Evolutionary conservation across 2,113 vertebrate species (phyloP).

Genomic region (Glaucomys volans): DNA sequence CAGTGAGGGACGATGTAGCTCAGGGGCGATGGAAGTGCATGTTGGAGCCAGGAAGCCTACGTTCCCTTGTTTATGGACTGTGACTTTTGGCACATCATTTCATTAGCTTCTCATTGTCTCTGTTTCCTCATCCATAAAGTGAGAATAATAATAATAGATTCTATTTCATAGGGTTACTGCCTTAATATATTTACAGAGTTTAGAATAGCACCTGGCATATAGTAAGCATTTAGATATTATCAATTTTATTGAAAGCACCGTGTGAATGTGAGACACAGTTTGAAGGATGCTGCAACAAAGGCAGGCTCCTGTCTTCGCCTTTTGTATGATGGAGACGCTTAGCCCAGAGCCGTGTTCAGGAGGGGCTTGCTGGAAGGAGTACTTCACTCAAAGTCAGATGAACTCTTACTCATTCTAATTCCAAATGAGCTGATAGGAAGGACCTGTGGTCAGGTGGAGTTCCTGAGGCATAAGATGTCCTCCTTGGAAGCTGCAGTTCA

Average conservation of each 20-base stretch:
- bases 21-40: neutral
- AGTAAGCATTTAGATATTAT: neutral
- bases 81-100: neutral
- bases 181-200: neutral
- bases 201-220: neutral
- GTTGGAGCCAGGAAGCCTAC: neutral
- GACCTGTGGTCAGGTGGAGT: too few relatives aligned
- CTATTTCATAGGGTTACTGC: neutral
- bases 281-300: neutral
- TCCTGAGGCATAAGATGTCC: neutral
- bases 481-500: neutral
- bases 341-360: neutral
- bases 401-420: neutral
- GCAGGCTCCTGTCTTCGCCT: neutral
- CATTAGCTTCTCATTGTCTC: neutral
- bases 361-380: neutral
- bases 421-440: neutral
- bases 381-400: neutral
- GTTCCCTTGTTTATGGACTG: neutral
- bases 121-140: neutral
- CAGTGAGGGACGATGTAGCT: neutral
- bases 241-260: neutral
- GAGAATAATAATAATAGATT: neutral
- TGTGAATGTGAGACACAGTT: neutral
- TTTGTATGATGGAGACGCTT: neutral